Percentiles rank a stretch among this genome's conserved stretches.
Conservation (phyloP, 2,888 invertebrate genomes). For the Pyralis farinalis region DNA sequence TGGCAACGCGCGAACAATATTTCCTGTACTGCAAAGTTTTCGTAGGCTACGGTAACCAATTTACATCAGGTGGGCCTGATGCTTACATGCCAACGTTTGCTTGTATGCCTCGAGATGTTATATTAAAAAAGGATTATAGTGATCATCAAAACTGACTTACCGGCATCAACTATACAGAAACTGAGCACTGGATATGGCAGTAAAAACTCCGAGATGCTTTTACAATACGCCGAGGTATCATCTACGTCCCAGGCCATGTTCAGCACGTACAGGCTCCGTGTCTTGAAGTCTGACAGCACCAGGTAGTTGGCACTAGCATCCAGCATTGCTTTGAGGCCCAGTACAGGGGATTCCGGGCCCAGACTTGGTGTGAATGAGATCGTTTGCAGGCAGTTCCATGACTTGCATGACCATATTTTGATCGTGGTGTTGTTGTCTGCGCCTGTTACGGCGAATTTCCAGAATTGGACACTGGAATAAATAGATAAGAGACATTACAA, state of each 20-base stretch:
- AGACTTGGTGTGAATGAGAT: constrained; percentile 84
- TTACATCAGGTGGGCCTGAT: no score
- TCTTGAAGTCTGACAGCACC: constrained; percentile 92
- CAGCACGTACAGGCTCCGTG: constrained; percentile 91
- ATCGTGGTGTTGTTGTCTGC: constrained; percentile 94
- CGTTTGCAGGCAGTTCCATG: constrained; percentile 96
- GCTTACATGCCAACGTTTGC: no score
- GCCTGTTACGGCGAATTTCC: constrained; percentile 97
- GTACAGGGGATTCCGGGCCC: constrained; percentile 31
- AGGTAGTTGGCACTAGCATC: constrained; percentile 93
- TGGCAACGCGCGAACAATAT: no score
- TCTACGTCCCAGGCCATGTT: constrained; percentile 77
- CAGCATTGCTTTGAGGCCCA: constrained; percentile 87
- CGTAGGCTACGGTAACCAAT: no score
- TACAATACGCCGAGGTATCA: constrained; percentile 83
- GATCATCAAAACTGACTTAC: constrained; percentile 44
- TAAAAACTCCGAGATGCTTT: constrained; percentile 91
- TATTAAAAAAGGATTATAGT: no score
- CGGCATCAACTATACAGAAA: constrained; percentile 92
- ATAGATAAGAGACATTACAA: no score
- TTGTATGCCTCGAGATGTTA: no score
- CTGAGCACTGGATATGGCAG: constrained; percentile 93
- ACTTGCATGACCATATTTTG: constrained; percentile 96
- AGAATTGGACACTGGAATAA: constrained; percentile 83
- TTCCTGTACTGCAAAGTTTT: no score